These are phyloP conservation scores for Charadrius vociferus DNA, from an alignment of 2,113 vertebrate species.

Conservation along the genomic window DNA sequence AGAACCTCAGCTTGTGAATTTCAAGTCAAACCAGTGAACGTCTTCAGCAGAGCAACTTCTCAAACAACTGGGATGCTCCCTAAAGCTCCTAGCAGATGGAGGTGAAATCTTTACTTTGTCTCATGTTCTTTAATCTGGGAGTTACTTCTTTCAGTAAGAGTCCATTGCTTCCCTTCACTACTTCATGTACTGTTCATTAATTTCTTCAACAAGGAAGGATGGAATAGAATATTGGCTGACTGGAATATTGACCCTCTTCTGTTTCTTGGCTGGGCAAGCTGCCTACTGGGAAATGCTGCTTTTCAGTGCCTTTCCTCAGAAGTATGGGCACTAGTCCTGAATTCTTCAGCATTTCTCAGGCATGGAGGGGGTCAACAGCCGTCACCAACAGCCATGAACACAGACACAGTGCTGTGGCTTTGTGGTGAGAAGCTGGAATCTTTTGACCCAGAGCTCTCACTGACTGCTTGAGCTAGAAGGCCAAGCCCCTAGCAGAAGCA, in stretches of 20 bases:
- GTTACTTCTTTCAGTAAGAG: background rate
- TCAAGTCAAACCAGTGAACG: background rate
- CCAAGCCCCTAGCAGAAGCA: background rate
- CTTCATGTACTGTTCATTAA: background rate
- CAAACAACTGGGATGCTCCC: background rate
- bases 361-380: background rate
- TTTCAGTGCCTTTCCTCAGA: background rate
- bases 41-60: background rate
- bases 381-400: fast-evolving
- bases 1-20: background rate
- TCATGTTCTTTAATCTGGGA: background rate
- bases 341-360: background rate
- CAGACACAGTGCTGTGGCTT: background rate
- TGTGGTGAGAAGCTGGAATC: background rate
- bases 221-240: background rate
- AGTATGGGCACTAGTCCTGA: background rate
- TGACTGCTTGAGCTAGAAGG: background rate
- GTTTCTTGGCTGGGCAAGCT: background rate
- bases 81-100: background rate
- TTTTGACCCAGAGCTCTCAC: background rate
- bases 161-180: background rate
- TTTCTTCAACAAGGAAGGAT: background rate
- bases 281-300: background rate
- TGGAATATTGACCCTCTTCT: background rate
- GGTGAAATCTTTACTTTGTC: background rate